Base-by-base conservation (phyloP, 2,888 invertebrate species). In the Melieria omissa region DNA sequence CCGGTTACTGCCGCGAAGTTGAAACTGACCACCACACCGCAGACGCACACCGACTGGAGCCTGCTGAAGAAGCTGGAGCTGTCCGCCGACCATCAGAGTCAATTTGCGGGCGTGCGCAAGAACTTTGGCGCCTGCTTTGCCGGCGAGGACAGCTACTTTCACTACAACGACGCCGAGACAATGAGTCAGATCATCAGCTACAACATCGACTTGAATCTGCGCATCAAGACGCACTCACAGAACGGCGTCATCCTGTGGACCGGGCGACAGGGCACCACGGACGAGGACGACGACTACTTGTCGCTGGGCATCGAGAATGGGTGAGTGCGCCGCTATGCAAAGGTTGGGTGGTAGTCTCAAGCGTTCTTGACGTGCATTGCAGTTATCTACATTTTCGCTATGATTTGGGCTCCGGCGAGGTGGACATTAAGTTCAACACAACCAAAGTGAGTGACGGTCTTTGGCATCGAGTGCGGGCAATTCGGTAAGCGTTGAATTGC, bases 381-480 rank as follows among this genome's bases (percentile, higher is more conserved):
- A 86, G 87, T 16, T 86, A 81, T 78, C 78, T 87, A 63, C 87
- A 87, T 76, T 88, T 91, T 80, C 91, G 95, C 80, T 97, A 94
- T 86, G 95, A 96, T 86, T 89, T 96, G 77, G 95, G 96, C 62
- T 94, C 94, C 78, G 96, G 96, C 1, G 95, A 96, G 83, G 93
- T 94, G 65, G 90, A 93, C 75, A 93, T 97, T 66, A 90, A 92
- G 75, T 95, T 95, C 80, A 97, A 97, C 87, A 90, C 91, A 79
- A 93, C 95, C 10, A 92, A 92, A 84, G 92, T 98, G 54, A 94
- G 95, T 87, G 97, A 98, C 86, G 96, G 96, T 57, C 89, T 94
- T 6, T 87, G 95, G 95, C 95, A 95, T 86, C 89, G 92, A 75
- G 90, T 94, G 74, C 89, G 92, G 82, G 92, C 92, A 55, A 90